Base-by-base conservation (phyloP, 1,140 invertebrate species). In the Heliothis subflexa region DNA sequence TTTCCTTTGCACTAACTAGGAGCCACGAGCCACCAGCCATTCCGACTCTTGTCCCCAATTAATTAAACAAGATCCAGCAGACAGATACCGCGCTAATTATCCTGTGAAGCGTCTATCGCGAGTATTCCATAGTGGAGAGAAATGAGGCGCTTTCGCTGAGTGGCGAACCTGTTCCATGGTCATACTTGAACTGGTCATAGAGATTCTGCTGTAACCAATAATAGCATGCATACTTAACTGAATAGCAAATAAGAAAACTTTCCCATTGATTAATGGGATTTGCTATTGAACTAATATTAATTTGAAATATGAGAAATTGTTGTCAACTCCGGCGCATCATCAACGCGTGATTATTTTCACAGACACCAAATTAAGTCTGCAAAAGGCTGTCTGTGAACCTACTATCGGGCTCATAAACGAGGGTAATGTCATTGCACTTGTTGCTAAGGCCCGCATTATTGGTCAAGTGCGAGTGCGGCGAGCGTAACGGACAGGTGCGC, bases 401-500 rank as follows among this genome's bases (percentile, higher is more conserved):
- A 9, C 33, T 40, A 40, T 9, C 5, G 33, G 9, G 33, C 7
- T 11, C n/a, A 57, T 10, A 64, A 16, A n/a, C 13, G 21, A 9
- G 33, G 13, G 10, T 50, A 5, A 71, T 33, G 71, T 74, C 71
- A 74, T 25, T 74, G 71, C 55, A 61, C 71, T 74, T 59, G 71
- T 40, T 3, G 14, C 59, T 13, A 55, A 64, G 61, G 61, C 50
- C 33, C 45, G 18, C 25, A n/a, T 16, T 78, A 76, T 47, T 18
- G 47, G 64, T 54, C 59, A 78, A 81, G 78, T 64, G 78, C 40
- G n/a, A 33, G 14, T 47, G 33, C 50, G 66, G 50, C 50, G 76
- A 80, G 75, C 78, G 76, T 80, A 66, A 72, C 83, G 61, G 57
- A 78, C 83, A 84, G 83, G 83, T 84, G 83, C 83, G 75, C 57